Conservation (phyloP, 1,140 invertebrate genomes). For the Drosophila truncata region DNA sequence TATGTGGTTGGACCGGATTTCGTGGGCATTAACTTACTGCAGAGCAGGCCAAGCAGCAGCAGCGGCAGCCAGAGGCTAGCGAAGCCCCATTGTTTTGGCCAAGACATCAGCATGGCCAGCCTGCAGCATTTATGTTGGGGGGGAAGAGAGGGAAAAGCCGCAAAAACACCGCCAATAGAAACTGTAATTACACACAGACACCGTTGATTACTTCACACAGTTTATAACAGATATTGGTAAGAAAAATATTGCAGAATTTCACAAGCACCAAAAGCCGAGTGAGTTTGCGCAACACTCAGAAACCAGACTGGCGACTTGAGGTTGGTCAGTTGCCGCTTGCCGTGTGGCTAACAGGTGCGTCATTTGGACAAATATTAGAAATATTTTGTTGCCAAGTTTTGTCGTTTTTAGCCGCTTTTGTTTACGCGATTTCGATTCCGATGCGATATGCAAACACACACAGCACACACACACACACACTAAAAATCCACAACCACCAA, state of each 20-base stretch:
- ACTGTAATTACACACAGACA: conserved; percentile 51
- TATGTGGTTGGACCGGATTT: conserved; percentile 55
- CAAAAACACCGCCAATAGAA: neutral
- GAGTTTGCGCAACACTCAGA: conserved; percentile 52
- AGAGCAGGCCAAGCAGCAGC: conserved; percentile 62
- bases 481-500: conserved; percentile 37
- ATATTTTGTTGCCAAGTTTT: conserved; percentile 56
- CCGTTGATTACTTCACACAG: conserved; percentile 56
- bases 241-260: conserved; percentile 41
- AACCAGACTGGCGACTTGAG: conserved; percentile 31
- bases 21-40: conserved; percentile 60
- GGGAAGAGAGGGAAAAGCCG: conserved; percentile 7
- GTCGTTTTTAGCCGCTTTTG: conserved; percentile 38
- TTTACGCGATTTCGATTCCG: conserved; percentile 47
- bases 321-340: conserved; percentile 41
- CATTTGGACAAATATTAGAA: conserved; percentile 67
- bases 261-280: neutral
- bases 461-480: neutral
- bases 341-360: conserved; percentile 39
- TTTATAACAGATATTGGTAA: conserved; percentile 19
- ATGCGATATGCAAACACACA: conserved; percentile 63
- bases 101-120: conserved; percentile 66
- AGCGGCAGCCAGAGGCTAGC: conserved; percentile 62
- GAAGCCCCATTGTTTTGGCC: conserved; percentile 67
- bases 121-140: conserved; percentile 61